Conservation (phyloP, 2,797 vertebrate species). For the Fundulus diaphanus region DNA sequence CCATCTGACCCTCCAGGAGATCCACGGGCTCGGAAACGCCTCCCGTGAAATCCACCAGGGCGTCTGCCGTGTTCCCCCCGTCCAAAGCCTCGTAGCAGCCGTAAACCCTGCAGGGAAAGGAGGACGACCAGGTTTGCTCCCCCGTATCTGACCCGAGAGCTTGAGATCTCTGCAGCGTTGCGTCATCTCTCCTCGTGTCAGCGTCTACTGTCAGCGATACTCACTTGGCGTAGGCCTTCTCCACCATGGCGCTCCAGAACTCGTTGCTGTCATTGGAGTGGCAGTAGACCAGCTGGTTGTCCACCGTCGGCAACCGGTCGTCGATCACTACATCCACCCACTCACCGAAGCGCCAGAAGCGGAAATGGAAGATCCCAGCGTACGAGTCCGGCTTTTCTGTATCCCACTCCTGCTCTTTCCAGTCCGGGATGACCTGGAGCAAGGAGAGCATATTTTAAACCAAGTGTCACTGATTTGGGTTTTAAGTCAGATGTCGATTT, state of each 20-base stretch:
- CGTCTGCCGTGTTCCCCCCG: constrained; percentile 95
- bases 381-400: constrained; percentile 88
- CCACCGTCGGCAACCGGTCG: constrained; percentile 91
- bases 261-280: constrained; percentile 95
- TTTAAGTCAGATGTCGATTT: too few species aligned
- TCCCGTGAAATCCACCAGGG: constrained; percentile 95
- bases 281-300: constrained; percentile 95
- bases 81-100: constrained; percentile 96
- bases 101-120: constrained; percentile 78
- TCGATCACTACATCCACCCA: constrained; percentile 97
- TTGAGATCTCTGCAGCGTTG: background rate
- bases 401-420: constrained; percentile 98
- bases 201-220: constrained; percentile 51
- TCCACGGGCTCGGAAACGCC: constrained; percentile 94
- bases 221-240: constrained; percentile 97
- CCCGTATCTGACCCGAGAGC: background rate
- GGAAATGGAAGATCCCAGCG: constrained; percentile 94
- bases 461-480: too few species aligned
- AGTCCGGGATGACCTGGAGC: constrained; percentile 93
- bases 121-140: background rate
- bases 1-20: constrained; percentile 88
- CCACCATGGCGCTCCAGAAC: constrained; percentile 97
- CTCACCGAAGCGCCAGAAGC: constrained; percentile 96
- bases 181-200: background rate
- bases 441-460: too few species aligned